Evolutionary conservation across 1,140 invertebrate species (phyloP).

Genomic region (Trichogramma pretiosum): DNA sequence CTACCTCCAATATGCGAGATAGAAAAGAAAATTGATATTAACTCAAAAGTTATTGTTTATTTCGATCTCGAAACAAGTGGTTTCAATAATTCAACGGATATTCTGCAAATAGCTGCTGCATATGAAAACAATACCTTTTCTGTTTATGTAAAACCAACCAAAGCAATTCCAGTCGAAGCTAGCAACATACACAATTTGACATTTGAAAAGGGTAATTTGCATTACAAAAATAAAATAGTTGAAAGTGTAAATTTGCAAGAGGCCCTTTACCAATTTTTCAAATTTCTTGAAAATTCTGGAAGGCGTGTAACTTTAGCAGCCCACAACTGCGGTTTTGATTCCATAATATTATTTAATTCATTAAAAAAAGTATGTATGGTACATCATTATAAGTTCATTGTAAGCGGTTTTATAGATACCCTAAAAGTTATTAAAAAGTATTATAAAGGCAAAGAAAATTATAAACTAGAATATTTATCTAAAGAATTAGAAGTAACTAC

Average conservation of each 20-base stretch:
- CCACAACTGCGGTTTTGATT: neutral
- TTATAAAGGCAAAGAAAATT: no score
- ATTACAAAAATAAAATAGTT: neutral
- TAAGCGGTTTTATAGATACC: no score
- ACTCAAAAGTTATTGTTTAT: neutral
- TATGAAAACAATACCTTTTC: no score
- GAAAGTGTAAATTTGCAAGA: neutral
- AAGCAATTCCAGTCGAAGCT: neutral
- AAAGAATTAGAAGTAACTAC: no score
- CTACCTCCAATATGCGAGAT: neutral
- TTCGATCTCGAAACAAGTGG: neutral
- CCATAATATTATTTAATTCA: neutral
- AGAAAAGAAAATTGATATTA: neutral
- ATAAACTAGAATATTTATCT: no score
- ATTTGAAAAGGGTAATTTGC: constrained; percentile 2
- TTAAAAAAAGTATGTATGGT: neutral
- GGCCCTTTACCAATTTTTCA: neutral
- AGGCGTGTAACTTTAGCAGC: neutral
- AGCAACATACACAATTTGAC: neutral
- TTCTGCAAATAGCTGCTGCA: no score
- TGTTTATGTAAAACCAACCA: constrained; percentile 5
- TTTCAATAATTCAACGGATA: neutral
- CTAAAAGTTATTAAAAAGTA: no score
- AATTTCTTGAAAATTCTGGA: neutral
- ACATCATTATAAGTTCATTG: neutral